Percentiles rank a stretch among this genome's conserved stretches.
Evolutionary conservation across 2,888 invertebrate genomes (phyloP).

Genomic region (Pristionchus arcanus): DNA sequence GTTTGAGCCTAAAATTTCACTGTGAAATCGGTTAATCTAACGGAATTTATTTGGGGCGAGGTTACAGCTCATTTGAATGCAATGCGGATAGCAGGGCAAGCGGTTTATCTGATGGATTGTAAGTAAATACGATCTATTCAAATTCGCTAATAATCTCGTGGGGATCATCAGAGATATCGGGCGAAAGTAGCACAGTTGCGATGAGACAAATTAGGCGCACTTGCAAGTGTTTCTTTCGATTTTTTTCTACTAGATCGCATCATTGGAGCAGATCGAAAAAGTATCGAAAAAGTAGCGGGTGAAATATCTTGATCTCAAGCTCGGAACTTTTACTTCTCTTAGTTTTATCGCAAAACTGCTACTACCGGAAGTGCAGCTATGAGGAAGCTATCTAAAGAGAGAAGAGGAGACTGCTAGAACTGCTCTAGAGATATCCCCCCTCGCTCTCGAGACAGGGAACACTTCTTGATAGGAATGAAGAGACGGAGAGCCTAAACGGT

Average conservation of each 20-base stretch:
- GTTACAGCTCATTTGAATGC: slow-evolving; percentile 4
- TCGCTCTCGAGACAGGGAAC: slow-evolving; percentile 13
- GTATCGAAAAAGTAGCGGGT: not conserved
- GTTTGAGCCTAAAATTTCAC: not conserved
- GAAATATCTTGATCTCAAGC: not conserved
- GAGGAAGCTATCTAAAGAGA: not conserved
- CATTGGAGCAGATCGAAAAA: not conserved
- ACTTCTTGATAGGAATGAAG: not conserved
- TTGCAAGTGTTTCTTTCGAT: not conserved
- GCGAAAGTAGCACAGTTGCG: too few species aligned
- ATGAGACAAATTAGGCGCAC: not conserved
- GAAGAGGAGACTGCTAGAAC: slow-evolving; percentile 11
- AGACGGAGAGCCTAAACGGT: not conserved
- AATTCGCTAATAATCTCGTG: not conserved
- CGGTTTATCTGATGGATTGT: not conserved
- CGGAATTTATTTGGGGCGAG: too few species aligned
- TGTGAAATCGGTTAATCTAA: too few species aligned
- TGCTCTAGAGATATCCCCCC: slow-evolving; percentile 18
- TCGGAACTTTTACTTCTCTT: not conserved
- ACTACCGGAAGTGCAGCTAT: slow-evolving; percentile 40
- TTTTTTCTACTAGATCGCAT: not conserved
- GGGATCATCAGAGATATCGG: too few species aligned
- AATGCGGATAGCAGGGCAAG: not conserved
- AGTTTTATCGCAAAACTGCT: too few species aligned
- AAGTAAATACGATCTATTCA: not conserved